Conservation (phyloP, 2,113 vertebrate species). For the Todiramphus saurophagus region DNA sequence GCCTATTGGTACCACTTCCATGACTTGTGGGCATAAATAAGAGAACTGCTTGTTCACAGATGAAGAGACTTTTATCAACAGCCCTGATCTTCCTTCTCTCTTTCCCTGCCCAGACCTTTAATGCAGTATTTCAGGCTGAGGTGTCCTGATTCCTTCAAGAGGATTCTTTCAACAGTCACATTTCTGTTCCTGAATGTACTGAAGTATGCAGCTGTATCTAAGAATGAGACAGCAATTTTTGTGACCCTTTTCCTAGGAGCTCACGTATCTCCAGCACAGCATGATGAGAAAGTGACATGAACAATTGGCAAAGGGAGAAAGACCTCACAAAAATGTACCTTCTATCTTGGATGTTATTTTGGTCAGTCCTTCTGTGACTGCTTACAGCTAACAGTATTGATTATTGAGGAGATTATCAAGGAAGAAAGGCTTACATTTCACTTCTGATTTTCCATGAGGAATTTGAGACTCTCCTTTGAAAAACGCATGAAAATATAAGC, state of each 20-base stretch:
- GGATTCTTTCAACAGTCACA: not conserved
- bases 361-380: not conserved
- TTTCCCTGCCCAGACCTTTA: constrained; percentile 30
- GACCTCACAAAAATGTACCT: not conserved
- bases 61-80: not conserved
- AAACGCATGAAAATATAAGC: not conserved
- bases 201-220: not conserved
- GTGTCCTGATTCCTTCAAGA: not conserved
- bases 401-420: not conserved
- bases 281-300: not conserved
- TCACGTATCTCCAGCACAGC: not conserved
- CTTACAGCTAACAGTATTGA: not conserved
- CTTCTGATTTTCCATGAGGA: not conserved
- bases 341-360: not conserved
- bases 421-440: not conserved
- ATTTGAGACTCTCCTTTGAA: not conserved
- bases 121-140: constrained; percentile 59
- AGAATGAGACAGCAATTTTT: not conserved
- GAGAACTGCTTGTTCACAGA: not conserved
- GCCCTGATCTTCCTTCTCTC: not conserved
- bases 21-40: not conserved
- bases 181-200: not conserved
- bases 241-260: not conserved
- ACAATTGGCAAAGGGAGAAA: not conserved
- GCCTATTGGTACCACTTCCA: not conserved